Base-by-base conservation (phyloP, 2,888 invertebrate genomes). In the Cheilosia grossa region DNA sequence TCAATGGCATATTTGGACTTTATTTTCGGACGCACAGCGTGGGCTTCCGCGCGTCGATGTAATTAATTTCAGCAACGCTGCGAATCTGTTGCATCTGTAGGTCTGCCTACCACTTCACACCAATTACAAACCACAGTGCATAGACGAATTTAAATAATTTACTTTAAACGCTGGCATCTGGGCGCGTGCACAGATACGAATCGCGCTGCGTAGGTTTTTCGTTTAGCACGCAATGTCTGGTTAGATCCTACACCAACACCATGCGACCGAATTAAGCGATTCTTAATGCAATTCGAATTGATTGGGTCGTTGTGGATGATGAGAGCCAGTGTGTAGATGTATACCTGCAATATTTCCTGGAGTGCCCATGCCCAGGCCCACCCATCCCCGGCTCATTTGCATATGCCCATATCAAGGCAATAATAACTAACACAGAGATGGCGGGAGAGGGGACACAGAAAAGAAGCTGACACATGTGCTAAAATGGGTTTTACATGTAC, bases 271-370 rank as follows among this genome's bases (percentile, higher is more conserved):
- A 85, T 85, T 75, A 85, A 85, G 80, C 70, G 85, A 81, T 85
- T 85, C 81, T 85, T 75, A 85, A 81, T 66, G 77, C 72, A 85
- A 85, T 85, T 85, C 81, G 85, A 85, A 85, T 85, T 85, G 85
- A 85, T 85, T 75, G 81, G 85, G 63, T 67, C 17, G 13, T 40
- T 73, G 64, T 59, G 67, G 69, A 30, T 47, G 73, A 49, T 51
- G 61, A 44, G 54, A 24, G 17, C 13, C 64, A 49, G 33, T 64
- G 49, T 58, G 19, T 7, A 15, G 49, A 51, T 63, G 51, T 13
- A 37, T 37, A 37, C 37, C 37, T 37, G 37, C 4, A 37, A 37
- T 63, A 69, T 79, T 79, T 80, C 69, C 79, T 80, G 66, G 66
- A 80, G 80, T 69, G 83, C 69, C 70, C 70, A 54, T 74, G 4